These are phyloP conservation scores for Tachyglossus aculeatus DNA, from an alignment of 2,797 vertebrate species.

Conservation along the genomic window DNA sequence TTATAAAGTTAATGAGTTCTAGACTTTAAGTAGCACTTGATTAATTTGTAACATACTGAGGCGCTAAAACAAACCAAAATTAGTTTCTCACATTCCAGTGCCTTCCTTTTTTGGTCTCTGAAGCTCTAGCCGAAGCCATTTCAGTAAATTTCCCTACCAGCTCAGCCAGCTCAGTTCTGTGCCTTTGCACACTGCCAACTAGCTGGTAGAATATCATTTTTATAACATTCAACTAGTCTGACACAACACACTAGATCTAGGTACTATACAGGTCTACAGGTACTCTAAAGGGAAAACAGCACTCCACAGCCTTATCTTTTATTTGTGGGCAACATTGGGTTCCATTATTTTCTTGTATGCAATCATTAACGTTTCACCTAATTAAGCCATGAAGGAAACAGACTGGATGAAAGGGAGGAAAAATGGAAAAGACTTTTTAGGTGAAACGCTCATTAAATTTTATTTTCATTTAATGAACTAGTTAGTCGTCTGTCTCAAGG, in stretches of 20 bases:
- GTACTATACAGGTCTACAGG: conserved; percentile 1
- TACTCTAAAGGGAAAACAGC: conserved; percentile 24
- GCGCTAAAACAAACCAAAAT: conserved; percentile 73
- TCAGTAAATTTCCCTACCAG: conserved; percentile 53
- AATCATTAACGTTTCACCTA: conserved; percentile 24
- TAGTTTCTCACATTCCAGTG: conserved; percentile 77
- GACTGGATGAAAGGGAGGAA: background rate
- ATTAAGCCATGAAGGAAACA: conserved; percentile 13
- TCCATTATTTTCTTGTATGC: conserved; percentile 1
- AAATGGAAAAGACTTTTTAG: background rate
- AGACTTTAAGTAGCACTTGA: conserved; percentile 77
- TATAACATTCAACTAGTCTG: conserved; percentile 34
- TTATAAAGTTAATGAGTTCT: conserved; percentile 80
- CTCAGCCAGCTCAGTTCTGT: conserved; percentile 1
- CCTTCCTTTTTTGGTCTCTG: conserved; percentile 56
- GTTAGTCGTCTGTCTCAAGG: conserved; percentile 20
- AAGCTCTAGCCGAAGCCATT: conserved; percentile 58
- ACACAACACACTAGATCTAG: conserved; percentile 4
- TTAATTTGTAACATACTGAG: conserved; percentile 82
- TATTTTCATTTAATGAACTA: background rate
- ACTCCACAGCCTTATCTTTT: conserved; percentile 8
- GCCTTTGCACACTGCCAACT: conserved; percentile 28
- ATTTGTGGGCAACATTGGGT: conserved; percentile 2
- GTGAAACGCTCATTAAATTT: background rate
- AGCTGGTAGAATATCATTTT: conserved; percentile 6